Base-by-base conservation (phyloP, 2,888 invertebrate species). In the Ommatoiulus sabulosus region DNA sequence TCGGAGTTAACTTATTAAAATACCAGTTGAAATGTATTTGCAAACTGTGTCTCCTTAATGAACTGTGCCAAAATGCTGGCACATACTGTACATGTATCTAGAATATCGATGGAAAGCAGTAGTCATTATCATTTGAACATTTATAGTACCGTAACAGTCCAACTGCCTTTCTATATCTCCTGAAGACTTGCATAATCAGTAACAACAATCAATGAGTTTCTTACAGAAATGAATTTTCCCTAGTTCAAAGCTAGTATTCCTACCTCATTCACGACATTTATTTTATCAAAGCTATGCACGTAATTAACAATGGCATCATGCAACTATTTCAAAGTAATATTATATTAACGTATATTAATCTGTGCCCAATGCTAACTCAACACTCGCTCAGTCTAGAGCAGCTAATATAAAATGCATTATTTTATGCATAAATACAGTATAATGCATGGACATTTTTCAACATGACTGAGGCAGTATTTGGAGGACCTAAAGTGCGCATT, bases 261-360 rank as follows among this genome's bases (percentile, higher is more conserved):
- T 20, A 63, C 63, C 63, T 63, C 63, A 63, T 63, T 63, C 63
- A 63, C 63, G 20, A 63, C 63, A 63, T 20, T 63, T 63, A 63
- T 20, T 63, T 63, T 63, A 63, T n/a, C 20, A 63, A 63, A 20
- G 63, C 63, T 63, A 63, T 63, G 63, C 63, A 63, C 63, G 63
- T 20, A 20, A 63, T n/a, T 63, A 63, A 63, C 63, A 63, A 63
- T 63, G 20, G 20, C 63, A 63, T 7, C 63, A 63, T 63, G 63
- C 63, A 63, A 7, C 63, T 63, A 63, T 63, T 63, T 63, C 63
- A 63, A 63, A 63, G 63, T 63, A 63, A 57, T 57, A 57, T 57
- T 57, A 57, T 57, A 57, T 57, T 46, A 57, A 63, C 63, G 63
- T n/a, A n/a, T 63, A 63, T 63, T 63, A 63, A 63, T 63, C n/a